Base-by-base conservation (phyloP, 2,888 invertebrate genomes). In the Drosophila neoperkinsi region DNA sequence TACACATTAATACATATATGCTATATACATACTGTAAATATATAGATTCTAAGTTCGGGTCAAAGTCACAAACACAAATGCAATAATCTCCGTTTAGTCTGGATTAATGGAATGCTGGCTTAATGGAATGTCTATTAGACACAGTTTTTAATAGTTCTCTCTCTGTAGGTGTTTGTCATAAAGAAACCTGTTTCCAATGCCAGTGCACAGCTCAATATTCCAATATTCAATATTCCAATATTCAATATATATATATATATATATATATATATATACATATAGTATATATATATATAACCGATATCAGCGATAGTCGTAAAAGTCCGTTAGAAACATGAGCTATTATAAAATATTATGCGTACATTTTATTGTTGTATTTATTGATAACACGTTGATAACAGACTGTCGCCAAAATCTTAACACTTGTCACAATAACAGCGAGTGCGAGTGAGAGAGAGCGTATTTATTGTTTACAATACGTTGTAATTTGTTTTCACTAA, bases 381-480 rank as follows among this genome's bases (percentile, higher is more conserved):
- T 46, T 79, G 64, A 73, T 74, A 82, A 66, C 50, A 65, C 46
- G 16, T 49, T 49, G 76, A 82, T 79, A 79, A 60, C 51, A 70
- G 36, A 28, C 13, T 7, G 41, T 64, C 18, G 46, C 66, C 18
- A 62, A 41, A 67, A 53, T 55, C 33, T 38, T 52, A 72, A 71
- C 81, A 84, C 76, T 84, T 85, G 76, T 82, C 66, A 56, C 62
- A 73, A 88, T 69, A 76, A 51, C 16, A 65, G n/a, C 38, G 30
- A 41, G 36, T 36, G 33, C 36, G 18, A 38, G 38, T 18, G 38
- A 62, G 64, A 34, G 43, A 58, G 25, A 31, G 36, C 60, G 53
- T 53, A 13, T 51, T 41, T 38, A 4, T 30, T 36, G 64, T 31
- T 51, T 52, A 34, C 49, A 56, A 34, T 53, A 25, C 46, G 46